phyloP scores from a whole-genome alignment of 2,797 vertebrate species.

The Phaenicophaeus curvirostris region DNA sequence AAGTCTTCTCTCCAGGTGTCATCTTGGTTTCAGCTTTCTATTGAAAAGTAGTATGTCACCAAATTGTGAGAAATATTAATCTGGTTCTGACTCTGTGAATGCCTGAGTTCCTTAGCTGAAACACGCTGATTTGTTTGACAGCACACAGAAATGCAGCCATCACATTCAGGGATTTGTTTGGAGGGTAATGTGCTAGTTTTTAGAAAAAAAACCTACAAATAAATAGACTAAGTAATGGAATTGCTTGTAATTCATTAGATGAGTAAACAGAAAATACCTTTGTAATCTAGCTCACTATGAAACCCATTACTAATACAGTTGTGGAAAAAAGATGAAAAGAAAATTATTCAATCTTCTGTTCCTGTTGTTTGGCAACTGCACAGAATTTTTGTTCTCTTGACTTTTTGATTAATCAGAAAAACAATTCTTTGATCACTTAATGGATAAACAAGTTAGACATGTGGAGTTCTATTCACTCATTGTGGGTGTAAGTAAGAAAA shows the following conservation, averaged over 20 bases:
- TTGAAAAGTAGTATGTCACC: neutral
- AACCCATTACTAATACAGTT: neutral
- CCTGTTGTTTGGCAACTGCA: neutral
- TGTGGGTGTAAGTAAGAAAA: neutral
- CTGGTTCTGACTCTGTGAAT: neutral
- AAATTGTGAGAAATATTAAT: neutral
- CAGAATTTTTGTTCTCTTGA: neutral
- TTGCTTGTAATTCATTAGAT: neutral
- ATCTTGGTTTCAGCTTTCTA: neutral
- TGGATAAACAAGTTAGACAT: neutral
- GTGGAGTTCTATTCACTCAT: neutral
- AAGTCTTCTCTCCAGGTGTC: neutral
- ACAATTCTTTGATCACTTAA: neutral
- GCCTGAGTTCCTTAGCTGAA: rapidly evolving
- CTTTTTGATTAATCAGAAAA: neutral
- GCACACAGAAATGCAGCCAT: neutral
- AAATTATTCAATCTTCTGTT: neutral
- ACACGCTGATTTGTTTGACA: no score
- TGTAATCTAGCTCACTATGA: neutral
- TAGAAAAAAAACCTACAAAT: neutral
- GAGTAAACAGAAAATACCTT: neutral
- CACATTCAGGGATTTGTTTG: no score
- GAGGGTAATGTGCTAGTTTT: neutral
- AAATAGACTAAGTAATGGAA: neutral
- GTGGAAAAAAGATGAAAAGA: neutral